Base-by-base conservation (phyloP, 2,797 vertebrate genomes). In the Falco concolor region DNA sequence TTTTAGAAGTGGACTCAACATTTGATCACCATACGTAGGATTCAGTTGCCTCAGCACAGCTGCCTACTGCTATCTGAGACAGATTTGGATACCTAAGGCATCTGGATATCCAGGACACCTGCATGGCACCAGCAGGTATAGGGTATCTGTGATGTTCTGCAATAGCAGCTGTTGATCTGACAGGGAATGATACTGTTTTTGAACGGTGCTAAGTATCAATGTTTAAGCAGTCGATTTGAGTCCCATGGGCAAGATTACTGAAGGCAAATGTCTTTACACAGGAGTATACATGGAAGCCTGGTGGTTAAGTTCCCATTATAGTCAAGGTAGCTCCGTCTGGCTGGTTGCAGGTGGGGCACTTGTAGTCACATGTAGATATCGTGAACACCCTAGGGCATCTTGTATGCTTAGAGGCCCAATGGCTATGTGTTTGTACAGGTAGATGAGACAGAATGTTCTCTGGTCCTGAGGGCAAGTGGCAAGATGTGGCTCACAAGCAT, bases 71-170 rank as follows among this genome's bases (percentile, higher is more conserved):
- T 70, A 2, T 57, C 24, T 54, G 56, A 80, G 42, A 24, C 50
- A 76, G 45, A 53, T 44, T 60, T 9, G 20, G 45, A 60, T 13
- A 56, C 34, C 19, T 40, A 24, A 42, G 12, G 25, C 59, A 42
- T 74, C 47, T 57, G n/a, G 15, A n/a, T 44, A 45, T 50, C 22
- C 32, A 60, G 57, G 68, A 64, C 30, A 64, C 40, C 25, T 57
- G 45, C 21, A 8, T 9, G 17, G 30, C 69, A 38, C 32, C 30
- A 27, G 21, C 18, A 84, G 53, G 30, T 9, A 44, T 3, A 12
- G 16, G 38, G 13, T 76, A 57, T n/a, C 32, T 2, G 0, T 65
- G 60, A 34, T 0, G 0, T 73, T 72, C 34, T 53, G 38, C 59
- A 65, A 10, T 22, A 53, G 63, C 25, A 65, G 42, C 47, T 73